These are phyloP conservation scores for Neocrepidodera transversa DNA, from an alignment of 2,888 invertebrate species.

Conservation along the genomic window DNA sequence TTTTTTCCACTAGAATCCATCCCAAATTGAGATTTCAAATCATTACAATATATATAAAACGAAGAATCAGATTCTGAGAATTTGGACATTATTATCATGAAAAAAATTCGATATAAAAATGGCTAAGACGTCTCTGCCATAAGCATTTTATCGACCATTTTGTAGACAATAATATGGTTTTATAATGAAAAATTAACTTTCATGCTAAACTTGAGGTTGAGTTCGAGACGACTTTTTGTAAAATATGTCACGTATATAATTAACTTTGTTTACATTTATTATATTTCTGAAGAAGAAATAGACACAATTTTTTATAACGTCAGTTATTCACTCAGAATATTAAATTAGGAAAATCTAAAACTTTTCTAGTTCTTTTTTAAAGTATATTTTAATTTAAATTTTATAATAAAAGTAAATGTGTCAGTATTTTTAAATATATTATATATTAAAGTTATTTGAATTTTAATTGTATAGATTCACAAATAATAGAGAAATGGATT, in stretches of 20 bases:
- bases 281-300: slow-evolving; percentile 27
- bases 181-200: slow-evolving; percentile 28
- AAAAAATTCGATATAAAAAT: too few species aligned
- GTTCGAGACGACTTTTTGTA: slow-evolving; percentile 18
- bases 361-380: background rate
- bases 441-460: too few species aligned
- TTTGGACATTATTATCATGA: too few species aligned
- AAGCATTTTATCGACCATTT: slow-evolving; percentile 1
- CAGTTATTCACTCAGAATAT: slow-evolving; percentile 19
- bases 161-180: slow-evolving; percentile 25
- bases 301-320: slow-evolving; percentile 22
- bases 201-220: slow-evolving; percentile 4
- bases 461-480: too few species aligned
- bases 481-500: too few species aligned
- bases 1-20: too few species aligned
- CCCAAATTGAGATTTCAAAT: too few species aligned
- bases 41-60: too few species aligned
- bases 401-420: background rate
- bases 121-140: too few species aligned
- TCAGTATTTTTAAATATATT: too few species aligned
- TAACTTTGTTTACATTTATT: slow-evolving; percentile 37
- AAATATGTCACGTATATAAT: slow-evolving; percentile 35
- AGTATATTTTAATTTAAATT: background rate
- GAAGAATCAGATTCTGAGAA: too few species aligned
- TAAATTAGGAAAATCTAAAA: slow-evolving; percentile 13